Base-by-base conservation (phyloP, 2,113 vertebrate species). In the Pan paniscus region DNA sequence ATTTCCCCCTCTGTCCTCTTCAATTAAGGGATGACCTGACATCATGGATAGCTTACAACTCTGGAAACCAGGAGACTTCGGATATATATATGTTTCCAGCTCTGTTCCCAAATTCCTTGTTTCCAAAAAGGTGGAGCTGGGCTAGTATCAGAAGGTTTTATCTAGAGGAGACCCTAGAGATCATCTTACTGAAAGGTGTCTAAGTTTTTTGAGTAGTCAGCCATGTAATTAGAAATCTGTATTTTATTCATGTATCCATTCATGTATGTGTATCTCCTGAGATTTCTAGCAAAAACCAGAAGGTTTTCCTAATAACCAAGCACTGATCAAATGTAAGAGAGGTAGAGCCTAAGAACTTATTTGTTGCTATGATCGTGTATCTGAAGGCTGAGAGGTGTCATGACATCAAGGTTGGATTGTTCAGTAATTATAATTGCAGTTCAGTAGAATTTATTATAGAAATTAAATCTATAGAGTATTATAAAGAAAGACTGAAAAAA, bases 291-390 rank as follows among this genome's bases (percentile, higher is more conserved):
- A 93, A 93, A 93, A 78, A 67, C 27, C 87, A 81, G 61, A 79
- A 70, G 13, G n/a, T 78, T 94, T 97, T 94, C 67, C 76, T 93
- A 90, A 94, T 86, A 96, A 97, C 48, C 32, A 91, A 70, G 43
- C 52, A 95, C 27, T 88, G 82, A 94, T 76, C n/a, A 91, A 93
- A 91, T 86, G 0, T 40, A 87, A 80, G 59, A 50, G 72, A 96
- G 64, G n/a, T 9, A 30, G 35, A 70, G 30, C 18, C 40, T 90
- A 72, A 90, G 52, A 84, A 89, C 27, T 68, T 85, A 35, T 59
- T 95, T 76, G 70, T 67, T 96, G 40, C 32, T 50, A 78, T 80
- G 18, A 50, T 73, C 81, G 95, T 85, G 6, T 92, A 93, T 85
- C 25, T 2, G 2, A 89, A 93, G 80, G 87, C 61, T 94, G 22